Evolutionary conservation across 1,140 invertebrate species (phyloP).

Genomic region (Papilio xuthus): DNA sequence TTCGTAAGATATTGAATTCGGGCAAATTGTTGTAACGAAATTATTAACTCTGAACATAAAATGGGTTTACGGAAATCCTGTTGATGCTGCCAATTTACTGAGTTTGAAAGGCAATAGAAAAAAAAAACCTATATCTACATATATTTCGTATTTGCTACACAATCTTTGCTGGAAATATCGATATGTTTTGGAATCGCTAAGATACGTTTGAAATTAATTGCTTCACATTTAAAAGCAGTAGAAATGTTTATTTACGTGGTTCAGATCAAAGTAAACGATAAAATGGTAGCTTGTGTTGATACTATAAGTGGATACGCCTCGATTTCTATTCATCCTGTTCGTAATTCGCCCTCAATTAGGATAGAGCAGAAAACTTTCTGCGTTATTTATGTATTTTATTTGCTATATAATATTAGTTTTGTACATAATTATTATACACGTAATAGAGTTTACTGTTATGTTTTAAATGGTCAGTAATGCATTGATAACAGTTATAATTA

Average conservation of each 20-base stretch:
- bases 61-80: conserved; percentile 26
- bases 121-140: background rate
- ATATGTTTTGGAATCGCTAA: conserved; percentile 50
- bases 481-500: too few relatives aligned
- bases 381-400: background rate
- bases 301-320: conserved; percentile 36
- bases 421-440: too few relatives aligned
- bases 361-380: background rate
- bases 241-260: conserved; percentile 58
- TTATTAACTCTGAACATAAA: conserved; percentile 32
- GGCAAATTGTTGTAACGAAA: conserved; percentile 31
- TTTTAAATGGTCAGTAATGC: too few relatives aligned
- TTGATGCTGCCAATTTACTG: conserved; percentile 24
- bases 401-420: background rate
- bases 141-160: background rate
- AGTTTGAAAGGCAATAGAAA: conserved; percentile 16
- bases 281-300: conserved; percentile 18
- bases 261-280: conserved; percentile 49
- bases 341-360: background rate
- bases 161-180: conserved; percentile 42
- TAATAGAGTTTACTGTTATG: too few relatives aligned
- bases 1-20: conserved; percentile 31
- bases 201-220: conserved; percentile 57
- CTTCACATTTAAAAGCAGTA: conserved; percentile 51
- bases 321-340: conserved; percentile 29